Conservation (phyloP, 2,888 invertebrate species). For the Entomobrya multifasciata region DNA sequence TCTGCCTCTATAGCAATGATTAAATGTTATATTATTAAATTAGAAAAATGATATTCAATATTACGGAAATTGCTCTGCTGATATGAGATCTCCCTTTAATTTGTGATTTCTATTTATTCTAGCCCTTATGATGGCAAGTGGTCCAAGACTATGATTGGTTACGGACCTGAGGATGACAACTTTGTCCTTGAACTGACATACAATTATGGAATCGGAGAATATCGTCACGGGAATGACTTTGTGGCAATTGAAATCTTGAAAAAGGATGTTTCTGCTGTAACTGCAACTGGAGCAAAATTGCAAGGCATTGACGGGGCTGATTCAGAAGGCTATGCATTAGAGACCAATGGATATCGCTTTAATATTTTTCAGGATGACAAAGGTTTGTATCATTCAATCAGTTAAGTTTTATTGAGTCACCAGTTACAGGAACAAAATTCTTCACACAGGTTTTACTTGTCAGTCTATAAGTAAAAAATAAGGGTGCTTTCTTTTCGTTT, state of each 20-base stretch:
- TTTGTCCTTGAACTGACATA: conserved; percentile 98
- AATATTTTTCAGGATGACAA: conserved; percentile 33
- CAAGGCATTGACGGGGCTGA: background rate
- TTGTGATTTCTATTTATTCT: conserved; percentile 79
- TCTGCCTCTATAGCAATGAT: no score
- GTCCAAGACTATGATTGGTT: conserved; percentile 99
- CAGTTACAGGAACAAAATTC: background rate
- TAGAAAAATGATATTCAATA: background rate
- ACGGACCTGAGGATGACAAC: conserved; percentile 95
- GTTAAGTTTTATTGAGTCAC: background rate
- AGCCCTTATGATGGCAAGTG: conserved; percentile 99
- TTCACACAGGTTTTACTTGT: background rate
- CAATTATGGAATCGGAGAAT: conserved; percentile 95
- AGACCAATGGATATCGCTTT: conserved; percentile 65
- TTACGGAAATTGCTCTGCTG: background rate
- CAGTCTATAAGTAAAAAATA: background rate
- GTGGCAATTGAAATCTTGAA: conserved; percentile 62
- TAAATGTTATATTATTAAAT: background rate
- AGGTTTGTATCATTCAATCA: conserved; percentile 26
- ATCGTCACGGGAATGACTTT: conserved; percentile 94
- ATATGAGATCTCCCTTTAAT: background rate
- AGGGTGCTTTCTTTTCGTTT: conserved; percentile 4
- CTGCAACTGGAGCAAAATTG: conserved; percentile 12
- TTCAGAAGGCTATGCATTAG: conserved; percentile 21
- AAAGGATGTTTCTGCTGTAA: conserved; percentile 38